Conservation (phyloP, 1,140 invertebrate species). For the Pseudomyrmex concolor region DNA sequence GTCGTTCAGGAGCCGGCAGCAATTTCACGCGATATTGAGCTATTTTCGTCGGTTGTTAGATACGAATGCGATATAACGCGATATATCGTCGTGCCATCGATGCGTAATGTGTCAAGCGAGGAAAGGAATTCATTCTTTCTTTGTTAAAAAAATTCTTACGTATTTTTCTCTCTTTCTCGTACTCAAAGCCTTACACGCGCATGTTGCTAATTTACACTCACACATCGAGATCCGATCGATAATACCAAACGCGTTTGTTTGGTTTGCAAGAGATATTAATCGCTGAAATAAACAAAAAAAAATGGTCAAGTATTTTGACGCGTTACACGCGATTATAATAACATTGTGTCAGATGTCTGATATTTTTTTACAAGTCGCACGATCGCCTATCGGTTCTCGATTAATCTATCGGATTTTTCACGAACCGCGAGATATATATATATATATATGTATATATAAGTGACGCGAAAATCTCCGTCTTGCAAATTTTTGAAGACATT, state of each 20-base stretch:
- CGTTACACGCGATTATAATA: not conserved
- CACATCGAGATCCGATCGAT: not conserved
- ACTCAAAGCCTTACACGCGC: not conserved
- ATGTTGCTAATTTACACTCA: not conserved
- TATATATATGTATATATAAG: too few relatives aligned
- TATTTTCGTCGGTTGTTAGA: conserved; percentile 38
- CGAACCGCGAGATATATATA: too few relatives aligned
- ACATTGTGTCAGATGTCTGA: conserved; percentile 5
- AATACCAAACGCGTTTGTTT: not conserved
- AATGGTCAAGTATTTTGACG: too few relatives aligned
- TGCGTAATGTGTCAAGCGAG: not conserved
- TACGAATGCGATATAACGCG: conserved; percentile 19
- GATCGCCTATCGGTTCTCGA: not conserved
- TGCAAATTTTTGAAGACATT: too few relatives aligned
- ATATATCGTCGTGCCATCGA: not conserved
- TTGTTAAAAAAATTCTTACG: not conserved
- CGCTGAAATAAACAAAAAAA: not conserved
- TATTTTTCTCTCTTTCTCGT: too few relatives aligned
- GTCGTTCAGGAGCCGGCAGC: not conserved
- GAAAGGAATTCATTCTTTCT: not conserved
- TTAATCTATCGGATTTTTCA: too few relatives aligned
- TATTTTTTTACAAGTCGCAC: not conserved
- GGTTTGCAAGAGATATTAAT: not conserved
- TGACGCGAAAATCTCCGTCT: too few relatives aligned
- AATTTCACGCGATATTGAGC: conserved; percentile 45